Evolutionary conservation across 2,888 invertebrate genomes (phyloP).

Genomic region (Epiblema foenella): DNA sequence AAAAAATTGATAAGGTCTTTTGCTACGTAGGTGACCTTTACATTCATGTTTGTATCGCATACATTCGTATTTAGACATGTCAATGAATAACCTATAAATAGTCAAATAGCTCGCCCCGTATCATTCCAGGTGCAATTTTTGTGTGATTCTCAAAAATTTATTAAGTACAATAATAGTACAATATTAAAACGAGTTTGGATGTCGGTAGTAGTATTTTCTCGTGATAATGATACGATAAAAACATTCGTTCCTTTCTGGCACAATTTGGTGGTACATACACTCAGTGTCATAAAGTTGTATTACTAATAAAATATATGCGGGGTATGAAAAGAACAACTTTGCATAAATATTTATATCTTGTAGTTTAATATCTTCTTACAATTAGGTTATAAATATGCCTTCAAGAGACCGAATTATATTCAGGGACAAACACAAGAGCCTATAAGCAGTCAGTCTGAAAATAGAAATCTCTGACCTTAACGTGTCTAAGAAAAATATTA

Average conservation of each 20-base stretch:
- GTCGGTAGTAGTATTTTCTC: not conserved
- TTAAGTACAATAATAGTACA: too few species aligned
- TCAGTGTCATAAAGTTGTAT: not conserved
- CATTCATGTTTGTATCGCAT: constrained; percentile 22
- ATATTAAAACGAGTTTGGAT: not conserved
- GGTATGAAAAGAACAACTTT: too few species aligned
- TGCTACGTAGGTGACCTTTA: constrained; percentile 10
- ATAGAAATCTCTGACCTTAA: constrained; percentile 22
- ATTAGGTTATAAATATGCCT: not conserved
- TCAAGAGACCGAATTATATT: not conserved
- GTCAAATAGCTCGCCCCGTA: too few species aligned
- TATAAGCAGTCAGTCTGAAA: not conserved
- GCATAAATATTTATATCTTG: not conserved
- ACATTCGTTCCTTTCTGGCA: not conserved
- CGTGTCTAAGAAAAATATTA: not conserved
- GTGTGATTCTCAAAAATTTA: too few species aligned
- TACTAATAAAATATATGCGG: too few species aligned
- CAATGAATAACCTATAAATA: too few species aligned
- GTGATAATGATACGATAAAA: not conserved
- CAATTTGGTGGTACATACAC: not conserved
- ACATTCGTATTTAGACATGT: constrained; percentile 11
- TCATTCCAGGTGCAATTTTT: too few species aligned
- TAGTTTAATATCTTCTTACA: not conserved
- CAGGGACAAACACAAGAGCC: not conserved
- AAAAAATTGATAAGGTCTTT: constrained; percentile 23